These are phyloP conservation scores for Protonemura montana DNA, from an alignment of 2,888 invertebrate genomes.

Conservation along the genomic window DNA sequence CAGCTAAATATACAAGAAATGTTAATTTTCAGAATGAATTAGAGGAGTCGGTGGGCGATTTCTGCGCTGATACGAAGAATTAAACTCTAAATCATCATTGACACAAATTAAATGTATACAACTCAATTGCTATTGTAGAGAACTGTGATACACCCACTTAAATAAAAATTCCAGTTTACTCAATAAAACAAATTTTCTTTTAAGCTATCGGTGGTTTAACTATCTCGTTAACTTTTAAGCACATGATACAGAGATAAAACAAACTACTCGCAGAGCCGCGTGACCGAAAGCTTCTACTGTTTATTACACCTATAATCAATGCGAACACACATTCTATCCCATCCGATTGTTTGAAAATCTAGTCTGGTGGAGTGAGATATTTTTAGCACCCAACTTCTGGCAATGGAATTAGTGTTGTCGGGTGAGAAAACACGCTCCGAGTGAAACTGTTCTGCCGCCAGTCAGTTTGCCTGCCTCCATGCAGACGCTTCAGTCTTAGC, in stretches of 20 bases:
- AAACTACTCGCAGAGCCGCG: neutral
- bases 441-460: neutral
- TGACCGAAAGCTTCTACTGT: neutral
- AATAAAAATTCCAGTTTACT: neutral
- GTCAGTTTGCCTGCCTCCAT: neutral
- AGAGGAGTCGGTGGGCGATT: neutral
- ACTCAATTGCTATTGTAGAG: neutral
- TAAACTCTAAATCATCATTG: neutral
- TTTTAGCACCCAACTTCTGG: conserved; percentile 23
- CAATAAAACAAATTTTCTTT: neutral
- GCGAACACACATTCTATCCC: neutral
- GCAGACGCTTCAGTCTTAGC: neutral
- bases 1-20: neutral
- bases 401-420: conserved; percentile 15
- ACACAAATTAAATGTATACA: neutral
- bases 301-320: conserved; percentile 15
- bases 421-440: neutral
- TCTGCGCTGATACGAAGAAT: neutral
- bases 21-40: neutral
- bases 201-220: neutral
- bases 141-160: neutral
- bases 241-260: neutral
- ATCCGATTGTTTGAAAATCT: conserved; percentile 26
- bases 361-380: conserved; percentile 24
- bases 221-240: neutral